phyloP scores from a whole-genome alignment of 2,113 vertebrate genomes.

The Podiceps cristatus region DNA sequence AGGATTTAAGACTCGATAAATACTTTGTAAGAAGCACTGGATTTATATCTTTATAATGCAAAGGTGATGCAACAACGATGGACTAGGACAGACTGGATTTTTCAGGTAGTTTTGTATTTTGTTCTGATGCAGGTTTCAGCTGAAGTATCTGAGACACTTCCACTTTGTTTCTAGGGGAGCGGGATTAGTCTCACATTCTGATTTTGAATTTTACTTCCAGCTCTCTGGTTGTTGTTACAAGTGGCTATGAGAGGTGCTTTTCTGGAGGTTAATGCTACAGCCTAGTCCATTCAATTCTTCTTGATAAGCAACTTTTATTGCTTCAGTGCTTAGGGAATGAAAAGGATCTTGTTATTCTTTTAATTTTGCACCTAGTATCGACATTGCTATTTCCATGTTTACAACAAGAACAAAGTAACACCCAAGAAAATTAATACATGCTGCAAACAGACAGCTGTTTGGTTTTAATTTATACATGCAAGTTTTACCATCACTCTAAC shows the following conservation, averaged over 20 bases:
- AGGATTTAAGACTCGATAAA: background rate
- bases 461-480: background rate
- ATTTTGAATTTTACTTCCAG: conserved; percentile 9
- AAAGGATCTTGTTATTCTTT: background rate
- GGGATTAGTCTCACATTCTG: background rate
- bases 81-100: background rate
- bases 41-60: background rate
- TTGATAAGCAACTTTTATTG: background rate
- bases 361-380: background rate
- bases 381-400: background rate
- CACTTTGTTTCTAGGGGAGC: background rate
- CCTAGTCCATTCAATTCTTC: background rate
- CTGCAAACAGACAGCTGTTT: background rate
- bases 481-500: background rate
- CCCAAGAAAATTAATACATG: background rate
- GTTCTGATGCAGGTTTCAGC: background rate
- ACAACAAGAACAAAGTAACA: background rate
- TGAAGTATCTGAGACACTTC: background rate
- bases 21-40: background rate
- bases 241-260: background rate
- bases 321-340: background rate
- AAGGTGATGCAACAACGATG: background rate
- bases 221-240: background rate
- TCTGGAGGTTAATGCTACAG: background rate
- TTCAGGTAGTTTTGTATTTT: background rate